Evolutionary conservation across 2,113 vertebrate genomes (phyloP).

Genomic region (Anser brachyrhynchus): DNA sequence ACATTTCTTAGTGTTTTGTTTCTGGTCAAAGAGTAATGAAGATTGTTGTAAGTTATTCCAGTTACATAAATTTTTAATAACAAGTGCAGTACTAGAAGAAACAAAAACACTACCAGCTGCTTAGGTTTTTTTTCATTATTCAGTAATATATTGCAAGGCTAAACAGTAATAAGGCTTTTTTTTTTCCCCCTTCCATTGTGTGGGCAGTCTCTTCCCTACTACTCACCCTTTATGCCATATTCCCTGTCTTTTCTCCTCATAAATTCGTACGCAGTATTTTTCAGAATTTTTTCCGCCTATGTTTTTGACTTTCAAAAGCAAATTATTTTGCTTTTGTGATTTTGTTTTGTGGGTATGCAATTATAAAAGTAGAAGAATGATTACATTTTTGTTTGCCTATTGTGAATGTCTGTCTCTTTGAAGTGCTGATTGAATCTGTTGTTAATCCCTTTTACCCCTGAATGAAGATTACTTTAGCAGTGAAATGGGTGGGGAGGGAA

Average conservation of each 20-base stretch:
- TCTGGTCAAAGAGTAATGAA: background rate
- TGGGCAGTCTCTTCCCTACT: background rate
- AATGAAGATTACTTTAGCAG: slow-evolving; percentile 46
- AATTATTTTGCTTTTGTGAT: background rate
- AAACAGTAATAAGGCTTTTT: background rate
- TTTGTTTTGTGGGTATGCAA: background rate
- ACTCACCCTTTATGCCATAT: background rate
- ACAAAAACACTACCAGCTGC: slow-evolving; percentile 15
- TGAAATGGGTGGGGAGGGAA: slow-evolving; percentile 5
- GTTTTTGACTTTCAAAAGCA: background rate
- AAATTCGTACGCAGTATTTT: background rate
- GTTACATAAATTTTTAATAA: background rate
- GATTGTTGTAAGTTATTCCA: slow-evolving; percentile 1
- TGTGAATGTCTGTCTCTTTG: slow-evolving; percentile 16
- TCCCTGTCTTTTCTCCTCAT: background rate
- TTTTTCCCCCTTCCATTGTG: background rate
- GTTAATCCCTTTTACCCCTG: slow-evolving; percentile 43
- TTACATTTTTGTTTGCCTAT: background rate
- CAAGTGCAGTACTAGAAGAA: background rate
- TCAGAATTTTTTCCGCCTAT: background rate
- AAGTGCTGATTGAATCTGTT: slow-evolving; percentile 34
- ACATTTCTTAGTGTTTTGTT: background rate
- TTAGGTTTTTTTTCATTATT: slow-evolving; percentile 11
- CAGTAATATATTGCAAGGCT: slow-evolving; percentile 21
- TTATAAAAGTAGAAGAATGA: background rate